Base-by-base conservation (phyloP, 2,113 vertebrate genomes). In the Merops nubicus region DNA sequence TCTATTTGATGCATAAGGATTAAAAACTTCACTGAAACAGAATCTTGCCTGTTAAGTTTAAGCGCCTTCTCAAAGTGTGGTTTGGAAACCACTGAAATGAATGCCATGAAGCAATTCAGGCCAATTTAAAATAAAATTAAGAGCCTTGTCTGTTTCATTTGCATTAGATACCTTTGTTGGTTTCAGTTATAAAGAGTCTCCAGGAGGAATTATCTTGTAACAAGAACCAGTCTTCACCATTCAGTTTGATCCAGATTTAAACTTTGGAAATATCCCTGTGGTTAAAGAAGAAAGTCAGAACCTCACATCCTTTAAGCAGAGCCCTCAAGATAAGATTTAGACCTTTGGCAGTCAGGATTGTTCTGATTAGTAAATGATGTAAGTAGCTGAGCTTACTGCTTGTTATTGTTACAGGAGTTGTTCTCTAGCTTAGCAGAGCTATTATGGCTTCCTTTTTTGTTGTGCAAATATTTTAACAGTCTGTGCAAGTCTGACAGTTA, bases 261-360 rank as follows among this genome's bases (percentile, higher is more conserved):
- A 67, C 63, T 91, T 83, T 69, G 45, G 54, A 91, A 89, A 48
- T 70, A 38, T 76, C 67, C 53, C n/a, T 93, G 78, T 62, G 47
- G 63, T 94, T 94, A 92, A 95, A 93, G 81, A 89, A 89, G 64
- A 92, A 92, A 83, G 53, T 76, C 53, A 85, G 78, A 75, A 91
- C 17, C 19, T 68, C 57, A 50, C 19, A 91, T 42, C 69, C 74
- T 77, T 95, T 40, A 88, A 91, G 43, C 4, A 85, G 50, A 85
- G 57, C 20, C 22, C 42, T 85, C 50, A 77, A 85, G 88, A 63
- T 67, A 85, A 86, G 70, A 88, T 68, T 95, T 69, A 89, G 85
- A 57, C 43, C 53, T 85, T 88, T 68, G 50, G 57, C 75, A 90
- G 40, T 50, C 29, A 79, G 12, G 40, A 26, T 77, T 88, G 22